phyloP scores from a whole-genome alignment of 2,113 vertebrate species.

The Bubo blakistoni region DNA sequence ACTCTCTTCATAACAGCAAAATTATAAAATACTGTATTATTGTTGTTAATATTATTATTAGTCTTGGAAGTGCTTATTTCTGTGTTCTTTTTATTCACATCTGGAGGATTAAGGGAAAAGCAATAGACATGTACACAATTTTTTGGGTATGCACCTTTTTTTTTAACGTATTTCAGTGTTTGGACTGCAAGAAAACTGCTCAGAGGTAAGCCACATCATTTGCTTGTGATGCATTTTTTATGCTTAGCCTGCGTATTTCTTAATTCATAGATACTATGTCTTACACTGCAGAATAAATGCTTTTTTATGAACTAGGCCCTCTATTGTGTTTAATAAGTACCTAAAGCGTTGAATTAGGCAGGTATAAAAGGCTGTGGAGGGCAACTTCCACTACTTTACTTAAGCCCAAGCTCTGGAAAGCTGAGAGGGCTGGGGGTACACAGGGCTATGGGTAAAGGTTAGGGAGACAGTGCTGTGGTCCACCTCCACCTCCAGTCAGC shows the following conservation, averaged over 20 bases:
- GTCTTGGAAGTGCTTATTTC: background rate
- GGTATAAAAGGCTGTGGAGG: fast-evolving
- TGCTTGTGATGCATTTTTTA: background rate
- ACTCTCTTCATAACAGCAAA: background rate
- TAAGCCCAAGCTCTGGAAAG: background rate
- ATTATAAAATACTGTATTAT: background rate
- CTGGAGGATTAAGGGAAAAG: background rate
- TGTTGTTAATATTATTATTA: background rate
- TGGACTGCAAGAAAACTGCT: background rate
- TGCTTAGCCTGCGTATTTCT: background rate
- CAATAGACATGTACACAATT: background rate
- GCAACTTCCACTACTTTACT: background rate
- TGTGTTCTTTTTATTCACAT: background rate
- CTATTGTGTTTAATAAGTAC: background rate
- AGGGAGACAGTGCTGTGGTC: background rate
- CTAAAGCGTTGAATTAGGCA: background rate
- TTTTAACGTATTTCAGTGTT: background rate
- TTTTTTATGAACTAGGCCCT: background rate
- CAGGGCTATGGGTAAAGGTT: background rate
- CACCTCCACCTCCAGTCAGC: background rate
- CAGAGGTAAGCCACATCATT: background rate
- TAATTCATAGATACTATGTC: background rate
- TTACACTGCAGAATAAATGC: background rate
- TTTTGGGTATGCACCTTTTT: background rate
- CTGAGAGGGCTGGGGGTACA: background rate